Base-by-base conservation (phyloP, 2,888 invertebrate genomes). In the Cotesia congregata region DNA sequence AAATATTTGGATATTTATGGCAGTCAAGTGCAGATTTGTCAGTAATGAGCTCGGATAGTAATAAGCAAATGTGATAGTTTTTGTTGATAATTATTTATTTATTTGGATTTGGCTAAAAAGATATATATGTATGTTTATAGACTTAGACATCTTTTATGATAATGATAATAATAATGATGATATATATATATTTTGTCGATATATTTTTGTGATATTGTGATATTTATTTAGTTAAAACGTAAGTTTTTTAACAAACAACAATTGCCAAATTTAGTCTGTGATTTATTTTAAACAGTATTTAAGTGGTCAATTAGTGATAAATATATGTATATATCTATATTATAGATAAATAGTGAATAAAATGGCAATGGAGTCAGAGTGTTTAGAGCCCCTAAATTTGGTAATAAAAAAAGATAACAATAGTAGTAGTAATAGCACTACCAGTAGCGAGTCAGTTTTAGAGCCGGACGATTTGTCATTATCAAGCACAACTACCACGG, bases 361-460 rank as follows among this genome's bases (percentile, higher is more conserved):
- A 76, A 80, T 83, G 87, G 88, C 86, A 82, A 89, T 89, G 89
- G 89, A 89, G 89, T 86, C 89, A 86, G 89, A 89, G 83, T 89
- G 86, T 78, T 83, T 86, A 83, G 89, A 89, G 79, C 91, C 92
- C 89, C 90, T 92, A 89, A 92, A 92, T 90, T 89, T 91, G 84
- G 90, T 90, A 83, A 90, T 91, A 79, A 90, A 90, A 84, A 91
- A 91, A 84, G 83, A 87, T 82, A 83, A 83, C 78, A 78, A 70
- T 67, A 72, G n/a, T 50, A 81, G 78, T 50, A 78, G 77, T 69
- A 79, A 87, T 82, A 83, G 83, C 78, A 78, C 60, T 67, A 71
- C 7, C 30, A 81, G 78, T 60, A 78, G 78, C 39, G 78, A 76
- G 74, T 60, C 78, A 5, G 77, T 38, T 30, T 72, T 68, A 38